Base-by-base conservation (phyloP, 53 echinoderm and acorn worm species). In the Apostichopus leukothele region DNA sequence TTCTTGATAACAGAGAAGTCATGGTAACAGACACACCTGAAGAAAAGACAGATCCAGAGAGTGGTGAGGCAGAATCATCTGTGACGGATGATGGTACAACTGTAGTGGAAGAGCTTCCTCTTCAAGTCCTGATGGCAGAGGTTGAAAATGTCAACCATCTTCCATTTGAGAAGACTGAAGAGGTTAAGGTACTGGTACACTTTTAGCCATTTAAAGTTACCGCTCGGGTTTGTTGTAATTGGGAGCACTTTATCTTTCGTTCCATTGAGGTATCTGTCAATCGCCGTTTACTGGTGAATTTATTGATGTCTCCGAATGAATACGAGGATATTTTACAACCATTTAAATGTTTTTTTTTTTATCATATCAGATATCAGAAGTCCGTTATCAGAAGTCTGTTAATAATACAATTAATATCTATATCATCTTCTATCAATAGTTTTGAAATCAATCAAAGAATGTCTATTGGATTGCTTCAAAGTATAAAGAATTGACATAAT, bases 71-170 rank as follows among this genome's bases (percentile, higher is more conserved):
- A 14, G 89, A 79, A 18, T 8, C 25, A 21, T 7, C 74, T 51
- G n/a, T 25, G 9, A 9, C 57, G 10, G 27, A 59, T 13, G 67
- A 89, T 75, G 57, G 16, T 20, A 75, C 73, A 53, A 91, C 21
- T 5, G 14, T 53, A 0, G 16, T 53, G 6, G 75, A 59, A 6
- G 3, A 50, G 14, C 9, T 89, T 50, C 87, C 76, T 5, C 90
- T 90, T 13, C 92, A 93, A 77, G 89, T 99, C 23, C 84, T 94
- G n/a, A 96, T 99, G 96, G 99, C 91, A 14, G 94, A 99, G 50
- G 96, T 99, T 9, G 99, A 96, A 51, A 99, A 99, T 21, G 90
- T 99, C 23, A 90, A 86, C 13, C 96, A 99, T 75, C 71, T 94
- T 5, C 88, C 94, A 11, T 99, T 93, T 88, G 93, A 99, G 83